Base-by-base conservation (phyloP, 2,797 vertebrate species). In the Characodon lateralis region DNA sequence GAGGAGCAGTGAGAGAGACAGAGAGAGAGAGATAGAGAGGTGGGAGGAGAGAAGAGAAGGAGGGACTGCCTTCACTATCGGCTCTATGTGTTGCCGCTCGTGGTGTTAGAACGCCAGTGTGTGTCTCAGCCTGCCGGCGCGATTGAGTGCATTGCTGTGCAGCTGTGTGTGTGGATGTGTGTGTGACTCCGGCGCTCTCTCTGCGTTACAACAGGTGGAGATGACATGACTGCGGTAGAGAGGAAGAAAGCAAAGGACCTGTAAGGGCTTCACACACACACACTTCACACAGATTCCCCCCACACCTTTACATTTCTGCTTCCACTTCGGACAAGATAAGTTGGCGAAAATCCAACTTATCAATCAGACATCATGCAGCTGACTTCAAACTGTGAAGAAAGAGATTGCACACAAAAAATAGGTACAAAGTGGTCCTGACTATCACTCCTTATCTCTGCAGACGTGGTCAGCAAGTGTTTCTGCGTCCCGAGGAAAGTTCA, bases 391-490 rank as follows among this genome's bases (percentile, higher is more conserved):
- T 82, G 70, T 78, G 68, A 48, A 77, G 83, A 80, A 81, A 68
- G 78, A 68, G 83, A 71, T 81, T 51, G 69, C 70, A 68, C 75
- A 74, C 2, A 80, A 75, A 51, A 76, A 71, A 65, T 71, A 48
- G 2, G 22, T n/a, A n/a, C 41, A 59, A 65, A 74, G 55, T 66
- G 39, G 56, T 85, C 41, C 76, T 90, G 76, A 92, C 66, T 84
- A 46, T 78, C 86, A 22, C 84, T 87, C 85, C 74, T 89, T 71
- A 76, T 90, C 76, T 78, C 80, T 72, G 76, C 89, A 94, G 93
- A 93, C 93, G 93, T 63, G 93, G 93, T 93, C 94, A 94, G 90
- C 94, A 95, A 92, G 94, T 94, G 90, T 94, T 95, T 73, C 91
- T 94, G 77, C 92, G 89, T 87, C 92, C 94, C 20, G 94, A 94